Evolutionary conservation across 2,888 invertebrate species (phyloP), one percentile per base, ranked within the genome.

Genomic region (Parnassius smintheus): DNA sequence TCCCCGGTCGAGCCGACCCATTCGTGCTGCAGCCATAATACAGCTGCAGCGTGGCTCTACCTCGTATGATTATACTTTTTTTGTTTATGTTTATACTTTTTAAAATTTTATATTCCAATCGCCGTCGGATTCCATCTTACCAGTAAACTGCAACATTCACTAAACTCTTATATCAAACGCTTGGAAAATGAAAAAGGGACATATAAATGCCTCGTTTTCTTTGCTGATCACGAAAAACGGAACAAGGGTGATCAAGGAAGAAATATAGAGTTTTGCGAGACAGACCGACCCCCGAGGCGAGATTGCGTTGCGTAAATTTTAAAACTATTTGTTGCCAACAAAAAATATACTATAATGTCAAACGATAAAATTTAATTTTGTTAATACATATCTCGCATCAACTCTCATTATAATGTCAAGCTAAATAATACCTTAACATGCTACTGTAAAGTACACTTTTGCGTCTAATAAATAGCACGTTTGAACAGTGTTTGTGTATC

Each of bases 401-500:
- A 22, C 18, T 41, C 4, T 1, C 12, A 46, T 52, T 41, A 22
- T 7, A n/a, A 10, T 45, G n/a, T 41, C 18, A 57, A 41, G 4
- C n/a, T 9, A 62, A 62, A 62, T 9, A 42, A 56, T 35, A 11
- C 41, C 25, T 12, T 59, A 63, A 45, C 0, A 0, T n/a, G 4
- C 11, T 0, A 2, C 1, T 0, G 1, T 13, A 58, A 18, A 54
- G 55, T 12, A 18, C 10, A 35, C 35, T 44, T 59, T 59, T 3
- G 49, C 3, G 56, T 62, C 63, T 61, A 59, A 65, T 25, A 46
- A 54, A 48, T 65, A 66, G 70, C 75, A 74, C 75, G 77, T 76
- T 79, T 73, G 74, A 79, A 75, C 74, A 58, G 74, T 74, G 61
- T 71, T 71, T 71, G 64, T 52, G 11, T 18, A 42, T 11, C 22